Conservation (phyloP, 2,888 invertebrate genomes). For the Frankliniella fusca region DNA sequence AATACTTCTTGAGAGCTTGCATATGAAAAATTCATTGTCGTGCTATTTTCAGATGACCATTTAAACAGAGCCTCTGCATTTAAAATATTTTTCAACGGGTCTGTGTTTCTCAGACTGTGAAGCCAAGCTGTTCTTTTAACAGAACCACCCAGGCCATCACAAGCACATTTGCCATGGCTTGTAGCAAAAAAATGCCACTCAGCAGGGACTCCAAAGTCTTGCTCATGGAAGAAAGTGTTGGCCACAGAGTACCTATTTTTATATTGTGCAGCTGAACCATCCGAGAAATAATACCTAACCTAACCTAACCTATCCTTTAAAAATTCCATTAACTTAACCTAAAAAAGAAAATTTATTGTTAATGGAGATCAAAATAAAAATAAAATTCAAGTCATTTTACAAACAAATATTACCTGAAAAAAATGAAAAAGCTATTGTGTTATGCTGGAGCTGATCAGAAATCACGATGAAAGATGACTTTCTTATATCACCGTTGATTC, state of each 20-base stretch:
- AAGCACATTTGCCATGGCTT: neutral
- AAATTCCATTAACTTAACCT: slow-evolving; percentile 34
- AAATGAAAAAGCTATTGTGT: slow-evolving; percentile 36
- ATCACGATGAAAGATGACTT: slow-evolving; percentile 27
- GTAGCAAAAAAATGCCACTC: slow-evolving; percentile 14
- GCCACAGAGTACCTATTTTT: slow-evolving; percentile 40
- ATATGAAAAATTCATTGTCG: neutral
- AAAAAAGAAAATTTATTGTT: slow-evolving; percentile 37
- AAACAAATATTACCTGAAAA: too few species aligned
- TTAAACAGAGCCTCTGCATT: neutral
- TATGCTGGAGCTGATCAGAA: slow-evolving; percentile 34
- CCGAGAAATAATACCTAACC: slow-evolving; percentile 37
- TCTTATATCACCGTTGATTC: slow-evolving; percentile 29
- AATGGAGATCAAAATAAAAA: too few species aligned
- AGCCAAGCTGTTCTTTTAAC: neutral
- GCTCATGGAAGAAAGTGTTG: slow-evolving; percentile 38
- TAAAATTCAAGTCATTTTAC: too few species aligned
- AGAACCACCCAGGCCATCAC: neutral
- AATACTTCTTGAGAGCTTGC: neutral
- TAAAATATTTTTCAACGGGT: neutral
- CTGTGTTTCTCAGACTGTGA: neutral
- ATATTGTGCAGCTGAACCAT: slow-evolving; percentile 40
- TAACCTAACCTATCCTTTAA: slow-evolving; percentile 27
- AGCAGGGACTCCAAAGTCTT: neutral
- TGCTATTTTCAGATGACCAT: neutral